phyloP scores from a whole-genome alignment of 2,888 invertebrate species.

The Drosophila mulleri region DNA sequence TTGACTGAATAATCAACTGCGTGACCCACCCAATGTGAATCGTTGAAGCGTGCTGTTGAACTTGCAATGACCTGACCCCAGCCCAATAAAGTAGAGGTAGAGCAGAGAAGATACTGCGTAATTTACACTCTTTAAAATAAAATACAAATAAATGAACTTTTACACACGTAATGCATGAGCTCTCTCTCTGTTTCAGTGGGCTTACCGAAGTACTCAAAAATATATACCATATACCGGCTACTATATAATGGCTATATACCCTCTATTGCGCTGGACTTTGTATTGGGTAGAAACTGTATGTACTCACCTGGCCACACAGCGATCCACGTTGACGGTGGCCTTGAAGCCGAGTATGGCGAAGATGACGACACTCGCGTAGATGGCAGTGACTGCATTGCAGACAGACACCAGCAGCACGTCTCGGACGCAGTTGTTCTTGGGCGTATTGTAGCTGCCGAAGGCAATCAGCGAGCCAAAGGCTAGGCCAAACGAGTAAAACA shows the following conservation, averaged over 20 bases:
- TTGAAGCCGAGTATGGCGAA: slow-evolving; percentile 98
- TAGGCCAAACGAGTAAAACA: slow-evolving; percentile 97
- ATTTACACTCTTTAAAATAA: background rate
- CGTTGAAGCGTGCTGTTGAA: slow-evolving; percentile 56
- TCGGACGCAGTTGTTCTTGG: slow-evolving; percentile 96
- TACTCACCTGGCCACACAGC: slow-evolving; percentile 91
- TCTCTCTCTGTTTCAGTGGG: too few relatives aligned
- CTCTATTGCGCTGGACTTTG: background rate
- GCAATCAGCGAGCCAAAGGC: slow-evolving; percentile 98
- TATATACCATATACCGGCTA: too few relatives aligned
- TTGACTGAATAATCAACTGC: slow-evolving; percentile 8
- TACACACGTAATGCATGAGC: too few relatives aligned
- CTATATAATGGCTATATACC: background rate
- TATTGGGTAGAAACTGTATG: background rate
- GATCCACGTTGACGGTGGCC: slow-evolving; percentile 95
- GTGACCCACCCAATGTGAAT: slow-evolving; percentile 40
- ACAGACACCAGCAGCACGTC: slow-evolving; percentile 95
- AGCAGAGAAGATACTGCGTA: background rate
- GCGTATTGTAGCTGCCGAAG: slow-evolving; percentile 97
- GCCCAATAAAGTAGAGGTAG: background rate
- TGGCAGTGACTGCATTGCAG: slow-evolving; percentile 97
- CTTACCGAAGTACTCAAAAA: too few relatives aligned
- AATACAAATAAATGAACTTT: too few relatives aligned
- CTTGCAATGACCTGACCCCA: slow-evolving; percentile 43
- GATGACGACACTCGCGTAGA: slow-evolving; percentile 97